These are phyloP conservation scores for Pissodes strobi DNA, from an alignment of 1,140 invertebrate species.

Conservation along the genomic window DNA sequence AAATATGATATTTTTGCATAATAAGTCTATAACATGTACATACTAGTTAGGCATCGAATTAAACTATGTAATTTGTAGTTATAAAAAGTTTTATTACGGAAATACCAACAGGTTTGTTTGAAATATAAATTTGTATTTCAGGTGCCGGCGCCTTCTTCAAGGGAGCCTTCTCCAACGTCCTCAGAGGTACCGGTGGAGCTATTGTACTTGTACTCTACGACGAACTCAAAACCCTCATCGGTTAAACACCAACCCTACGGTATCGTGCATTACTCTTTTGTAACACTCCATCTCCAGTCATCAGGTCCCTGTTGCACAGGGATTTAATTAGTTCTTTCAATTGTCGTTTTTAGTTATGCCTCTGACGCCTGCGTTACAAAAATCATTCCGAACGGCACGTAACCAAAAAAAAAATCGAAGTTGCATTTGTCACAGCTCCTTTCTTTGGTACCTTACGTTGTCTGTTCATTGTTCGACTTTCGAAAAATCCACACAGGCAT, in stretches of 20 bases:
- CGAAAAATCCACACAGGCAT: conserved; percentile 1
- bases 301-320: conserved; percentile 9
- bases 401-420: conserved; percentile 18
- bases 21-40: too few species aligned
- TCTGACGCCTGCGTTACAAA: background rate
- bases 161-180: conserved; percentile 79
- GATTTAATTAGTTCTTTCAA: conserved; percentile 24
- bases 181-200: conserved; percentile 79
- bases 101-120: too few species aligned
- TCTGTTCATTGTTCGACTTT: conserved; percentile 5
- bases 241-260: conserved; percentile 17
- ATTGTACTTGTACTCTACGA: conserved; percentile 79
- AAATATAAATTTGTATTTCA: conserved; percentile 16
- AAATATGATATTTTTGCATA: too few species aligned
- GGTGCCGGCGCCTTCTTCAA: conserved; percentile 73
- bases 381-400: conserved; percentile 31
- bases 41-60: too few species aligned
- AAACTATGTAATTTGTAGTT: too few species aligned
- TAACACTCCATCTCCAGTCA: conserved; percentile 36
- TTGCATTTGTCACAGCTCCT: background rate
- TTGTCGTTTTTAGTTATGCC: conserved; percentile 31
- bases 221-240: conserved; percentile 71
- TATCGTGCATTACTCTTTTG: conserved; percentile 34
- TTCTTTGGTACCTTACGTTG: conserved; percentile 10
- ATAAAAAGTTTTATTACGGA: too few species aligned